Evolutionary conservation across 1,140 invertebrate species (phyloP), one percentile per base, ranked within the genome.

Genomic region (Bombus impatiens): DNA sequence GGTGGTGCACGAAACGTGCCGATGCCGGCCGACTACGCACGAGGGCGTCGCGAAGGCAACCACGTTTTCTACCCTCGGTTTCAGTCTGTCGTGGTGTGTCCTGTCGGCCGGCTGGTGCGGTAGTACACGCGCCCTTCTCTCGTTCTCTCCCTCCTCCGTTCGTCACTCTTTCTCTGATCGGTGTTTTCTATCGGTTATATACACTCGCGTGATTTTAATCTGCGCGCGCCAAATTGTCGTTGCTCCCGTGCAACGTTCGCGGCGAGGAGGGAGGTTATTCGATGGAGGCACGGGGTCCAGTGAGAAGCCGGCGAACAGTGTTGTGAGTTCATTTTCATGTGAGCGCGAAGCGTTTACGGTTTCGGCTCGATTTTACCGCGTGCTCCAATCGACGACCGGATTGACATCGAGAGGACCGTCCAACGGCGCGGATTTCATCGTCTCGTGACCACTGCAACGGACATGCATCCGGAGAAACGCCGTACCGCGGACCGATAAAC

Each of bases 41-140:
- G 93, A 94, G 90, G 90, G 90, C 92, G 93, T 93, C 92, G 93
- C 93, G 94, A 94, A 86, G 93, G 94, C 93, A 94, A 95, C 91
- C 94, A 94, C 94, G 94, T 93, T 95, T 94, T 93, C 91, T 93
- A 94, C 94, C 94, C 94, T 93, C 92, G 78, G 90, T 84, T 92
- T 94, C 95, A 94, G 94, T 94, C 90, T 93, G 93, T 94, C 94
- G 94, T 91, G 91, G 90, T 91, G 87, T 92, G 88, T 90, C 84
- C 88, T 80, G 78, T 87, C 87, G 85, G 81, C 80, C 86, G 89
- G 90, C 78, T 82, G 87, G 82, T 84, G 70, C 77, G 75, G 53
- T 78, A 86, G 37, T 88, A 86, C 84, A 80, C 86, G 89, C 70
- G 65, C 67, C 81, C 77, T 83, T 79, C 65, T 85, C 68, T 86